Evolutionary conservation across 1,140 invertebrate species (phyloP).

Genomic region (Acromyrmex heyeri): DNA sequence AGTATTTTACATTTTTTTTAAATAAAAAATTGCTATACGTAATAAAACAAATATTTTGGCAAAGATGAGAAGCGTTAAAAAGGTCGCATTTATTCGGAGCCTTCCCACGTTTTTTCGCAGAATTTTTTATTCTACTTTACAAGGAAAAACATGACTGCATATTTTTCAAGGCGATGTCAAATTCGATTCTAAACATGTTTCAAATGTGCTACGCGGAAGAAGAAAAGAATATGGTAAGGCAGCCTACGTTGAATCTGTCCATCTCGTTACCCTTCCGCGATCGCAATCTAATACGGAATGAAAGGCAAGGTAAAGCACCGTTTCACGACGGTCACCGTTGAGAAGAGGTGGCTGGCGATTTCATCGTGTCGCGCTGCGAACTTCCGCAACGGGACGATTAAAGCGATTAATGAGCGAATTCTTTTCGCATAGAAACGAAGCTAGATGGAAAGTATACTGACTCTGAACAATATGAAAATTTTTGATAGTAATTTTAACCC

Average conservation of each 20-base stretch:
- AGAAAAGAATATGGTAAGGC: neutral
- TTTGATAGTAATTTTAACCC: neutral
- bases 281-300: conserved; percentile 61
- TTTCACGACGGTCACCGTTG: conserved; percentile 50
- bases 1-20: neutral
- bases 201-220: conserved; percentile 7
- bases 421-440: conserved; percentile 10
- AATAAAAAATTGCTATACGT: neutral
- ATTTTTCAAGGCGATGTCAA: neutral
- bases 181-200: conserved; percentile 19
- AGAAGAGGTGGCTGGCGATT: conserved; percentile 38
- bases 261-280: conserved; percentile 62
- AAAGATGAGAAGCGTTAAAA: neutral
- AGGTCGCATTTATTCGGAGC: neutral
- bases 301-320: conserved; percentile 56
- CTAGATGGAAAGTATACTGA: neutral
- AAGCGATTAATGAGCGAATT: conserved; percentile 68
- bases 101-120: neutral
- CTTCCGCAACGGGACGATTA: conserved; percentile 70
- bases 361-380: conserved; percentile 53
- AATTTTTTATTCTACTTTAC: neutral
- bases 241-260: conserved; percentile 29
- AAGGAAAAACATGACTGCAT: neutral
- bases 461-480: neutral
- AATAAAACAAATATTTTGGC: neutral